Percentiles rank a stretch among this genome's conserved stretches.
phyloP scores from a whole-genome alignment of 1,140 invertebrate species.

The Drosophila tani region DNA sequence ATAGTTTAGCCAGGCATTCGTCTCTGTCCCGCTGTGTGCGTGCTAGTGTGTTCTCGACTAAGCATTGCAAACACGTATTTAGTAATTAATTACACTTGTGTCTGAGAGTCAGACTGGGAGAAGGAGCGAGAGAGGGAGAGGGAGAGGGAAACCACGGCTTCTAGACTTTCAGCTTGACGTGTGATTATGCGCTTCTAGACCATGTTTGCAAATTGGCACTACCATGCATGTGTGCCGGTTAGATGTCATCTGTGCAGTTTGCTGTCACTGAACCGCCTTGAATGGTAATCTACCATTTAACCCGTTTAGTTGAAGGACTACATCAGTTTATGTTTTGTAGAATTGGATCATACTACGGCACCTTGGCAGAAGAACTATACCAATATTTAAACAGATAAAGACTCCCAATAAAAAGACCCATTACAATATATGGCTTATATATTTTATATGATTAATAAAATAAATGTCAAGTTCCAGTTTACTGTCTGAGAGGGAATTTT shows the following conservation, averaged over 20 bases:
- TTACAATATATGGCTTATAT: no score
- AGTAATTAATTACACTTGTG: slow-evolving; percentile 79
- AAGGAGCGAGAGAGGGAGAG: neutral
- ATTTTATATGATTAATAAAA: no score
- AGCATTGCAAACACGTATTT: slow-evolving; percentile 72
- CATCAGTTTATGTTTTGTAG: no score
- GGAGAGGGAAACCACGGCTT: slow-evolving; percentile 22
- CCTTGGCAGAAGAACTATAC: no score
- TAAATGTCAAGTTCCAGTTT: no score
- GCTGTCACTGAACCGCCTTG: neutral
- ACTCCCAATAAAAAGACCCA: no score
- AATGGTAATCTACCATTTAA: slow-evolving; percentile 5
- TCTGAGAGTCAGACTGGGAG: slow-evolving; percentile 12
- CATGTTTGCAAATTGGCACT: slow-evolving; percentile 61
- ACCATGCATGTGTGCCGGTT: slow-evolving; percentile 12
- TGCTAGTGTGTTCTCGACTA: slow-evolving; percentile 30
- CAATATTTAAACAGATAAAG: no score
- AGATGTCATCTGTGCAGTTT: slow-evolving; percentile 25
- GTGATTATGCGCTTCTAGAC: slow-evolving; percentile 63
- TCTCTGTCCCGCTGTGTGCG: slow-evolving; percentile 15
- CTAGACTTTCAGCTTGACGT: slow-evolving; percentile 60
- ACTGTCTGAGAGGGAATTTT: no score
- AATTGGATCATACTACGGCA: no score
- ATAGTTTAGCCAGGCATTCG: slow-evolving; percentile 61
- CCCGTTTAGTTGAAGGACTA: neutral